Conservation (phyloP, 2,888 invertebrate genomes). For the Drosophila quinaria region DNA sequence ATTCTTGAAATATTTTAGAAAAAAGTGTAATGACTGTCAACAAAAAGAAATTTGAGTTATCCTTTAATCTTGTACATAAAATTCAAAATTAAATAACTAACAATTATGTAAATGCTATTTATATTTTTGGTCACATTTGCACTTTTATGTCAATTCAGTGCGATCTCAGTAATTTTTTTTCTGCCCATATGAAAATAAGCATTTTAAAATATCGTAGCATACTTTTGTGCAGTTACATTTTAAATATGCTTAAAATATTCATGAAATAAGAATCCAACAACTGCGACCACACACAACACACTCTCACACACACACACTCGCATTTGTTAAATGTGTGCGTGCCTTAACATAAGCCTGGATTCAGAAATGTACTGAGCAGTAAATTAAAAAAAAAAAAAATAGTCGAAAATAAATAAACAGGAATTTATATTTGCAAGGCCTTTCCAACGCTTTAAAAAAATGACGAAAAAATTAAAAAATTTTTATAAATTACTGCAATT, state of each 20-base stretch:
- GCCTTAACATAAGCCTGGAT: slow-evolving; percentile 20
- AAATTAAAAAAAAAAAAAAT: background rate
- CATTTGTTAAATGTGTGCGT: slow-evolving; percentile 33
- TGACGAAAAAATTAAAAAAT: background rate
- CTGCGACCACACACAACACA: slow-evolving; percentile 10
- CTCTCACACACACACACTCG: background rate
- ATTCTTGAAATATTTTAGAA: background rate
- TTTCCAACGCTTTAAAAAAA: slow-evolving; percentile 14
- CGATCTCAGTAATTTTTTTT: no score
- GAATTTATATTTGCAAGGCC: slow-evolving; percentile 38
- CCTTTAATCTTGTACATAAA: no score
- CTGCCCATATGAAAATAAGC: background rate
- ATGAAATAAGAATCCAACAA: slow-evolving; percentile 15
- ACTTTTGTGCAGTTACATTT: slow-evolving; percentile 40
- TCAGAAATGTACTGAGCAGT: slow-evolving; percentile 13
- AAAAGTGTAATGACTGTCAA: no score
- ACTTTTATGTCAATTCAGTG: no score
- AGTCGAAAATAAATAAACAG: slow-evolving; percentile 23
- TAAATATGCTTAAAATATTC: slow-evolving; percentile 47
- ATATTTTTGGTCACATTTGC: no score
- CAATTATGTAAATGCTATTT: no score
- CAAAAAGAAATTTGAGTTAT: no score
- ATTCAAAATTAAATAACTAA: no score
- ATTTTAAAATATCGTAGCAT: slow-evolving; percentile 28
- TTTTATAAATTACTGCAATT: background rate